These are phyloP conservation scores for Valencia hispanica DNA, from an alignment of 2,797 vertebrate genomes.

Conservation along the genomic window DNA sequence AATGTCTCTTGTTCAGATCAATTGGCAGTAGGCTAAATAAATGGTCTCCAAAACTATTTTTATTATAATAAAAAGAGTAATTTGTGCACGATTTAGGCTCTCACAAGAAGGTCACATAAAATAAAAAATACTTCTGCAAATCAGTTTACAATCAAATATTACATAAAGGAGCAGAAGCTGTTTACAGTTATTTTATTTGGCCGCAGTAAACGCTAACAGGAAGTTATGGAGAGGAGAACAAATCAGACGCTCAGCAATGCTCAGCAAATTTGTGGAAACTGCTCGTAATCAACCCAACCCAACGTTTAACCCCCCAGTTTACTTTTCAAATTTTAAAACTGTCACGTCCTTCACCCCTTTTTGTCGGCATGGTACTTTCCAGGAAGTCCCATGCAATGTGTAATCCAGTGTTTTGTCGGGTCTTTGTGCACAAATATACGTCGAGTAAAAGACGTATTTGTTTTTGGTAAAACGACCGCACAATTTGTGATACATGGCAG, in stretches of 20 bases:
- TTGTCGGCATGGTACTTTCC: constrained; percentile 60
- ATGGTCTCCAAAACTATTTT: background rate
- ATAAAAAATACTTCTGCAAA: background rate
- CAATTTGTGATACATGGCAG: background rate
- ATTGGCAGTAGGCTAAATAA: background rate
- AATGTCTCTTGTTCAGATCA: background rate
- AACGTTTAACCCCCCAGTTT: fast-evolving
- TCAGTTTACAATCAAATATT: background rate
- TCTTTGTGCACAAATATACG: background rate
- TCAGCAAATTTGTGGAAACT: background rate
- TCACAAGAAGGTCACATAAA: background rate
- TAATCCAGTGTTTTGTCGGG: background rate
- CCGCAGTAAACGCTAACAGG: background rate
- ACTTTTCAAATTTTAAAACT: background rate
- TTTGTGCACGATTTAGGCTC: background rate
- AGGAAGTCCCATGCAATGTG: constrained; percentile 55
- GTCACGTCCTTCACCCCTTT: constrained; percentile 8
- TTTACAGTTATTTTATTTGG: background rate
- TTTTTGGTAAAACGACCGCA: background rate
- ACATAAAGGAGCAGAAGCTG: background rate
- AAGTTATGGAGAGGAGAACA: background rate
- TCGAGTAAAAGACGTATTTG: background rate
- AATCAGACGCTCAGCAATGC: background rate
- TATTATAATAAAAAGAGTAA: background rate
- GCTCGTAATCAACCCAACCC: background rate